A percentile compares a stretch with the other conserved stretches of the same genome.
These are phyloP conservation scores for Gambelia wislizenii DNA, from an alignment of 2,797 vertebrate genomes.

Conservation along the genomic window DNA sequence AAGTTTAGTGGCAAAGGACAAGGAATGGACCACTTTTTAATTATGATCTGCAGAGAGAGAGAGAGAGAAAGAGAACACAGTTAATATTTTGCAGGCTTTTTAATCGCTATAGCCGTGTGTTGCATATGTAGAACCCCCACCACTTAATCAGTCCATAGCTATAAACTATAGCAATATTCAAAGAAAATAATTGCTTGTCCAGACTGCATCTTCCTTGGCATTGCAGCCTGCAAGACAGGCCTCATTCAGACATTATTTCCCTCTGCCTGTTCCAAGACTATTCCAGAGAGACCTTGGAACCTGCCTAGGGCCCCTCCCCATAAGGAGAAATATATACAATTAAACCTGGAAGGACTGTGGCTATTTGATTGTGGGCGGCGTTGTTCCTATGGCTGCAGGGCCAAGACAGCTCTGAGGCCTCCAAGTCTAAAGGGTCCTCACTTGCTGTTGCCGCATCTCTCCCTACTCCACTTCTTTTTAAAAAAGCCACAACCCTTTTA, in stretches of 20 bases:
- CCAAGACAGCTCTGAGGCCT: neutral
- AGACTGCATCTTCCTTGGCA: neutral
- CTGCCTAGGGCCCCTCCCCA: neutral
- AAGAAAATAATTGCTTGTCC: neutral
- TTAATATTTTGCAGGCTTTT: neutral
- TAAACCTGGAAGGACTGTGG: neutral
- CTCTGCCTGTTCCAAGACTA: neutral
- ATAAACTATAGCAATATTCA: neutral
- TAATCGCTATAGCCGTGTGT: neutral
- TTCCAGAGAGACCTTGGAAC: too few species aligned
- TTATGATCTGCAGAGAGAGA: slow-evolving; percentile 83
- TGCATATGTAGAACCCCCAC: neutral
- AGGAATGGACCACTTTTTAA: slow-evolving; percentile 94
- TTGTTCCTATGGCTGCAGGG: neutral
- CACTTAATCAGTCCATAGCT: neutral
- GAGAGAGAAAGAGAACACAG: slow-evolving; percentile 58
- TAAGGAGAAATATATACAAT: neutral
- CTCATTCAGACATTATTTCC: neutral
- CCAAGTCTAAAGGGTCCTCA: neutral
- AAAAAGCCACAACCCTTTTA: neutral
- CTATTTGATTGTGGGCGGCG: neutral
- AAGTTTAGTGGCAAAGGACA: slow-evolving; percentile 87
- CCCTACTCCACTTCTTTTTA: neutral
- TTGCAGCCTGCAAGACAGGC: neutral
- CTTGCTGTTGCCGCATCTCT: neutral